phyloP scores from a whole-genome alignment of 2,888 invertebrate genomes.

The Eucera pruinosa region DNA sequence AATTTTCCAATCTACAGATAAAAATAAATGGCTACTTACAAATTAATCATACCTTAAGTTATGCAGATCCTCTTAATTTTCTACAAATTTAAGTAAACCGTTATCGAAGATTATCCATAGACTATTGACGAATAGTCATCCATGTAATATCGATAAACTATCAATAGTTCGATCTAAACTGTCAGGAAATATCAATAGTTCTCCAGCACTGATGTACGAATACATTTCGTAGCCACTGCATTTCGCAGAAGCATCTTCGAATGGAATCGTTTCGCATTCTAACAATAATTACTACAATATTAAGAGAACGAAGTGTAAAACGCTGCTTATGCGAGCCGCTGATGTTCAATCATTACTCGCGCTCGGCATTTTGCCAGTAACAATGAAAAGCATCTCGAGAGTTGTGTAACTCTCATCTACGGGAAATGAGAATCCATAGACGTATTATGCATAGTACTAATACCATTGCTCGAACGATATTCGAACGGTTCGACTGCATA shows the following conservation, averaged over 20 bases:
- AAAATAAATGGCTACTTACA: too few relatives aligned
- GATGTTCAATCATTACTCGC: constrained; percentile 70
- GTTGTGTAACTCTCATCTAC: constrained; percentile 70
- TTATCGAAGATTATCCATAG: too few relatives aligned
- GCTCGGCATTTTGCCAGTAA: constrained; percentile 77
- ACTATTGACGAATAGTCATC: too few relatives aligned
- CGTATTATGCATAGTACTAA: constrained; percentile 36
- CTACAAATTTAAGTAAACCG: too few relatives aligned
- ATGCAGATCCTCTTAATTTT: too few relatives aligned
- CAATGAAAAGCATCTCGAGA: constrained; percentile 73
- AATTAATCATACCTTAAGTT: too few relatives aligned
- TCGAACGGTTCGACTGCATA: constrained; percentile 38
- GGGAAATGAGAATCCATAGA: constrained; percentile 68
- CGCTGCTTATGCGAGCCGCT: constrained; percentile 47
- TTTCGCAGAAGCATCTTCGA: neutral
- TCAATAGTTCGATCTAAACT: too few relatives aligned
- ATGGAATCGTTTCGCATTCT: constrained; percentile 16
- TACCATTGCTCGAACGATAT: constrained; percentile 46
- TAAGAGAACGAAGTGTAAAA: constrained; percentile 64
- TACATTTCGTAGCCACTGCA: too few relatives aligned
- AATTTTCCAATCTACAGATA: too few relatives aligned
- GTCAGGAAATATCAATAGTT: too few relatives aligned
- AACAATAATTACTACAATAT: constrained; percentile 44
- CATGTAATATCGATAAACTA: too few relatives aligned
- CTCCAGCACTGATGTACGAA: too few relatives aligned